Conservation (phyloP, 2,113 vertebrate species). For the Paramormyrops kingsleyae region DNA sequence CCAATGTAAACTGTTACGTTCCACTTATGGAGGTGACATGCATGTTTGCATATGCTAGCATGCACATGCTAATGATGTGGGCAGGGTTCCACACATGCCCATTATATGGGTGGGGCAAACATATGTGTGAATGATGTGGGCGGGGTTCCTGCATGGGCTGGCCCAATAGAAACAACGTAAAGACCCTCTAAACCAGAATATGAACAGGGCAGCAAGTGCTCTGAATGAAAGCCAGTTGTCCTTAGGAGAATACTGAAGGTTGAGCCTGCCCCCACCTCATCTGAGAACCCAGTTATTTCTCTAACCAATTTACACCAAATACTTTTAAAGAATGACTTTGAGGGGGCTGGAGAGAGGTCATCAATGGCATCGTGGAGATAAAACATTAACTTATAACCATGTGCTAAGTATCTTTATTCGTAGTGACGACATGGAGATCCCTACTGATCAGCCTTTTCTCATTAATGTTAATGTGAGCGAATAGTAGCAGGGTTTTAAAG, state of each 20-base stretch:
- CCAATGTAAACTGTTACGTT: neutral
- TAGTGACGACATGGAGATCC: neutral
- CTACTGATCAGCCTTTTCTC: neutral
- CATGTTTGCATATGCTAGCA: neutral
- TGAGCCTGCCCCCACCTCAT: neutral
- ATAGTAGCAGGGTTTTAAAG: neutral
- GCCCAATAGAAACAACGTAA: neutral
- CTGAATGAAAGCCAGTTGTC: neutral
- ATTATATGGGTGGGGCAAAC: neutral
- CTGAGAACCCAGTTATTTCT: neutral
- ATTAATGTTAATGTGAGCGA: neutral
- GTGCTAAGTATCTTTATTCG: neutral
- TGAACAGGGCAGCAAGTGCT: neutral
- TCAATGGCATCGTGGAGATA: too few species aligned
- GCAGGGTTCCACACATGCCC: neutral
- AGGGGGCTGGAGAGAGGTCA: neutral
- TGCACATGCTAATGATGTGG: neutral
- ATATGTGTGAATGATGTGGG: neutral
- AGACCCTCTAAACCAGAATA: neutral
- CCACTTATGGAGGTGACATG: neutral
- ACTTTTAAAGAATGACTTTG: neutral
- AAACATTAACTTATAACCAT: too few species aligned
- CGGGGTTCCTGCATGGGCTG: neutral
- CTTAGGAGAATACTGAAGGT: neutral
- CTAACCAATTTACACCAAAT: neutral